Conservation (phyloP, 2,797 vertebrate species). For the Poeciliopsis infans region DNA sequence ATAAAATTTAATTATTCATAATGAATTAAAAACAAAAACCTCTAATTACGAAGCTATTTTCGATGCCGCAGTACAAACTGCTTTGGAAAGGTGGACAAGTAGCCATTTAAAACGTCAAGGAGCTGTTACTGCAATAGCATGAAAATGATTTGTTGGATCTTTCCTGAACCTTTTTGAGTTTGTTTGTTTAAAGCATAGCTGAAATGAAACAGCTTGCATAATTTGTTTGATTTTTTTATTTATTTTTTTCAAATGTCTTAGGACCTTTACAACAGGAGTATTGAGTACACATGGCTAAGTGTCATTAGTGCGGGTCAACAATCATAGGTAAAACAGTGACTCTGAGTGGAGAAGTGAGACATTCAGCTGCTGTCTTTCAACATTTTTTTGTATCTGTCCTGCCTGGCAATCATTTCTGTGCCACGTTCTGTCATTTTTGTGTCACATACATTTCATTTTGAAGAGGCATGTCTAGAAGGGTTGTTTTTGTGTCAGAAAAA, state of each 20-base stretch:
- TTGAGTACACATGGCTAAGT: background rate
- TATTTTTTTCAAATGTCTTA: no score
- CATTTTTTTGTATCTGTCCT: background rate
- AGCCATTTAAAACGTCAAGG: background rate
- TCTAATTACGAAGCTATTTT: background rate
- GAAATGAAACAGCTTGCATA: background rate
- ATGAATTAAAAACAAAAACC: background rate
- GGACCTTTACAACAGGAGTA: no score
- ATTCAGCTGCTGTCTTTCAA: background rate
- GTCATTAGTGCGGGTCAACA: background rate
- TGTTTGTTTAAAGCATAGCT: background rate
- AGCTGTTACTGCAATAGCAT: background rate
- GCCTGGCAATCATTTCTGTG: background rate
- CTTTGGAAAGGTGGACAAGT: background rate
- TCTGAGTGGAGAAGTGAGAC: background rate
- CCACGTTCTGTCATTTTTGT: no score
- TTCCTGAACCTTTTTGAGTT: background rate
- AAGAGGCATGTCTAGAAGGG: no score
- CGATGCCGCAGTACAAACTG: background rate
- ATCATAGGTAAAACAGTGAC: background rate
- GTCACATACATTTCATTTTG: no score
- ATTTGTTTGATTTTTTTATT: background rate
- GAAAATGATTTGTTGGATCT: background rate
- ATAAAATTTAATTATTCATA: background rate
- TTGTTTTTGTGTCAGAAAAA: no score